phyloP scores from a whole-genome alignment of 2,888 invertebrate genomes.

The Bugulina stolonifera region DNA sequence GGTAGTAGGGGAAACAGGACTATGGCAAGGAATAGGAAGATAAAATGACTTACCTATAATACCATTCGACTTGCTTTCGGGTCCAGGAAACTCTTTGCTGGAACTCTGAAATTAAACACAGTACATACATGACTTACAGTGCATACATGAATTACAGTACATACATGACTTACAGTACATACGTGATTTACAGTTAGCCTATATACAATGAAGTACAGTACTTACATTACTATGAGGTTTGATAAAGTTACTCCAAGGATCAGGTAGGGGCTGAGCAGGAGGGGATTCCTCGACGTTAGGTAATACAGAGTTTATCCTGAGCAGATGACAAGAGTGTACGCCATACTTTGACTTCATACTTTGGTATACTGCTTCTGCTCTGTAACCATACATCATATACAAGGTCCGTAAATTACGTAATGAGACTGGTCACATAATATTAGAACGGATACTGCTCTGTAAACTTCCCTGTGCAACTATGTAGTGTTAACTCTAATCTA shows the following conservation, averaged over 20 bases:
- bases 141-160: background rate
- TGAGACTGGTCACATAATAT: too few relatives aligned
- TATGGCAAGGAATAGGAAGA: too few relatives aligned
- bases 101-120: background rate
- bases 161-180: background rate
- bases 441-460: too few relatives aligned
- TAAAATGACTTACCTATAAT: background rate
- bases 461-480: too few relatives aligned
- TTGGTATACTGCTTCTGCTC: constrained; percentile 77
- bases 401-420: too few relatives aligned
- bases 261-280: constrained; percentile 57
- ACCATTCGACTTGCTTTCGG: background rate
- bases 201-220: too few relatives aligned
- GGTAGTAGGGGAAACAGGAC: too few relatives aligned
- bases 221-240: constrained; percentile 25
- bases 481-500: too few relatives aligned
- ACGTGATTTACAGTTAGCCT: background rate
- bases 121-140: background rate
- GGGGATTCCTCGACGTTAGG: background rate
- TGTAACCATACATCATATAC: constrained; percentile 50
- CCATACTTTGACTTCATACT: constrained; percentile 82
- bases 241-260: constrained; percentile 79
- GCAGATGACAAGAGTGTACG: constrained; percentile 75
- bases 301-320: constrained; percentile 73
- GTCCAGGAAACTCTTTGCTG: background rate